Evolutionary conservation across 1,140 invertebrate genomes (phyloP), one percentile per base, ranked within the genome.

Genomic region (Ptiloglossa arizonensis): DNA sequence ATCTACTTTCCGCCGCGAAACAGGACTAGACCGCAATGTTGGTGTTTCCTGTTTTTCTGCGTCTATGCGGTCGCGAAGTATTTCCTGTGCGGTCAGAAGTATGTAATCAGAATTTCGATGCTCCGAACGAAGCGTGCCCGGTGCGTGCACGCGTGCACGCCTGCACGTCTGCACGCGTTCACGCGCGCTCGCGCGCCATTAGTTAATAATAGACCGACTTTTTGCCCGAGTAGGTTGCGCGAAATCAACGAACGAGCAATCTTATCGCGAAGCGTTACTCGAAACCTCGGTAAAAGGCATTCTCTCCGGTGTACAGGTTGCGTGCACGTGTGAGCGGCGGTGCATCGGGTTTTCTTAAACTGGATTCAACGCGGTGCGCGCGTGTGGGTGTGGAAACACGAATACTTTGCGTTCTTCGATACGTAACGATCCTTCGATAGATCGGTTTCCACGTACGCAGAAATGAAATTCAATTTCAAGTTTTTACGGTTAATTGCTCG

Each of bases 31-130:
- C 70, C 41, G 62, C 74, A 79, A 50, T 48, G 44, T 22, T 32
- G 46, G 54, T 17, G 22, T 79, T 82, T 83, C 66, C 82, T 82
- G 75, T 69, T 83, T 74, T 73, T 77, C 29, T 44, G 56, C 27
- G 64, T n/a, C 24, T 68, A 5, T 81, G 67, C 67, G 72, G 81
- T 80, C 27, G 44, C 46, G 27, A 60, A 50, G 41, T 46, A 50
- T 79, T 82, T 83, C 81, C 81, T 79, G 52, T 38, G 41, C 2
- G 48, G 22, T 24, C 41, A 41, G 35, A 44, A 24, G 35, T 24
- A 32, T 35, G 0, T 48, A 57, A 44, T 38, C 27, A 29, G 41
- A 50, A 69, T 60, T 76, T 75, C 32, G 52, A 46, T 68, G 11
- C 9, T 24, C 2, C 5, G 38, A 24, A n/a, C 32, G 13, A n/a